These are phyloP conservation scores for Drosophila athabasca DNA, from an alignment of 1,140 invertebrate genomes.

Conservation along the genomic window DNA sequence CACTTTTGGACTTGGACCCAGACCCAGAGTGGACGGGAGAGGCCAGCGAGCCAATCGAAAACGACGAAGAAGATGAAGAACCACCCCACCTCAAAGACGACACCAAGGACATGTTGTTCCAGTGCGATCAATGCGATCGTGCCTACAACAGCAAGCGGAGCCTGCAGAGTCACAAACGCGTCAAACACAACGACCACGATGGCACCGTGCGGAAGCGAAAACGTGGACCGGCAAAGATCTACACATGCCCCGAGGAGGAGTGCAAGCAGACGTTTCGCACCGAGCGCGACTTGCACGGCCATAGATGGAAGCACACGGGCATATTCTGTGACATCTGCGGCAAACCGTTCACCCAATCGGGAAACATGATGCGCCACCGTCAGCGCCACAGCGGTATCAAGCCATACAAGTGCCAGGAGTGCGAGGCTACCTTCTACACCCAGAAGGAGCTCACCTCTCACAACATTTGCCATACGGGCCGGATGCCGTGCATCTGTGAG, in stretches of 20 bases:
- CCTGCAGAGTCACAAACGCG: conserved; percentile 61
- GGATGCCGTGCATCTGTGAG: conserved; percentile 76
- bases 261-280: conserved; percentile 71
- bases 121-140: conserved; percentile 66
- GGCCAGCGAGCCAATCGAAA: neutral
- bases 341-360: conserved; percentile 72
- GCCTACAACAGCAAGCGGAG: conserved; percentile 70
- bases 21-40: conserved; percentile 20
- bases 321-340: conserved; percentile 79
- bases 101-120: conserved; percentile 67
- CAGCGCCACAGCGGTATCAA: conserved; percentile 78
- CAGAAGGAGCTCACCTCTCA: conserved; percentile 75
- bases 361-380: conserved; percentile 75
- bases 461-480: conserved; percentile 72
- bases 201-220: conserved; percentile 26
- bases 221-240: conserved; percentile 40
- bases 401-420: conserved; percentile 68
- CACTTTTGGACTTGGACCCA: conserved; percentile 24
- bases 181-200: conserved; percentile 52
- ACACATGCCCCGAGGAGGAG: conserved; percentile 50
- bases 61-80: conserved; percentile 17
- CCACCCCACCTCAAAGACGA: conserved; percentile 14
- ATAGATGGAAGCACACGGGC: conserved; percentile 78
- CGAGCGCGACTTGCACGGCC: conserved; percentile 64
- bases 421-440: conserved; percentile 70